Percentiles rank a stretch among this genome's conserved stretches.
Evolutionary conservation across 2,113 vertebrate genomes (phyloP).

Genomic region (Addax nasomaculatus): DNA sequence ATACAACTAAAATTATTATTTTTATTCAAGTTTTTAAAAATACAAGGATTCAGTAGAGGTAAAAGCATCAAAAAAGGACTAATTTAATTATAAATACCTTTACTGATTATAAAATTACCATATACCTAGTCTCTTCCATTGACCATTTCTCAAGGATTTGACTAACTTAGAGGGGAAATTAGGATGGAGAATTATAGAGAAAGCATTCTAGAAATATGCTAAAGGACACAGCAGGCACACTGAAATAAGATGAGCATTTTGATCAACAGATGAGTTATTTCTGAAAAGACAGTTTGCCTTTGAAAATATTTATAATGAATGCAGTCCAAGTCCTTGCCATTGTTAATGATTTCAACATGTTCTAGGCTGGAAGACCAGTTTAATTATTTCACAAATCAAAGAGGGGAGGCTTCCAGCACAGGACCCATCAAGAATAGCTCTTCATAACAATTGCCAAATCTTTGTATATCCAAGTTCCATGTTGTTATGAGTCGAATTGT

Average conservation of each 20-base stretch:
- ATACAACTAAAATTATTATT: slow-evolving; percentile 17
- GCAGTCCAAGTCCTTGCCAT: not conserved
- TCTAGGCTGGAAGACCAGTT: not conserved
- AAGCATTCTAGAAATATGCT: not conserved
- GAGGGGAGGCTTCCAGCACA: not conserved
- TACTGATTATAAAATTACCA: not conserved
- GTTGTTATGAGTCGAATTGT: not conserved
- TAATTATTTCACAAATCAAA: slow-evolving; percentile 32
- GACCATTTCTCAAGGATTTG: not conserved
- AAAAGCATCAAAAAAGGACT: not conserved
- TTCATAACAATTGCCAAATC: not conserved
- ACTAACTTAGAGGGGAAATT: not conserved
- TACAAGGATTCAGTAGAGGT: not conserved
- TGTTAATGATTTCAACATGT: slow-evolving; percentile 40
- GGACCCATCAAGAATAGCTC: not conserved
- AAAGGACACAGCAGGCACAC: not conserved
- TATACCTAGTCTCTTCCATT: not conserved
- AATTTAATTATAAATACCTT: not conserved
- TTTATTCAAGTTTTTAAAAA: not conserved
- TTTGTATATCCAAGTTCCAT: not conserved
- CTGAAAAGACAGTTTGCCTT: slow-evolving; percentile 22
- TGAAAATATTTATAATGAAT: slow-evolving; percentile 18
- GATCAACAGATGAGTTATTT: slow-evolving; percentile 27
- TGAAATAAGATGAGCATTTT: slow-evolving; percentile 23
- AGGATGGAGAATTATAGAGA: not conserved